A percentile compares a stretch with the other conserved stretches of the same genome.
Conservation (phyloP, 2,888 invertebrate genomes). For the Pteria penguin region DNA sequence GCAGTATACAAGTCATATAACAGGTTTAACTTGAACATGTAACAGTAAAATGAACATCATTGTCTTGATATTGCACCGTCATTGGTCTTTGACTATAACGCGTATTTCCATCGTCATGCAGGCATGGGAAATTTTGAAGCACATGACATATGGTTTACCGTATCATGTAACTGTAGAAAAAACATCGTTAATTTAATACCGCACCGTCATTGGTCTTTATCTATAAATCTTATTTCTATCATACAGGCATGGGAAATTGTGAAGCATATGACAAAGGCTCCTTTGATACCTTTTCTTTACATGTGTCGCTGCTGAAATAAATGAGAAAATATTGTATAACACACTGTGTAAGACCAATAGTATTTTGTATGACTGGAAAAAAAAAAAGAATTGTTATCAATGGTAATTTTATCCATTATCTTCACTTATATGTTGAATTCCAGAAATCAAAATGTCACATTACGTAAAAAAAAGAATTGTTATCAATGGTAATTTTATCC, state of each 20-base stretch:
- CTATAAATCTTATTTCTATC: too few relatives aligned
- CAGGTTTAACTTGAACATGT: too few relatives aligned
- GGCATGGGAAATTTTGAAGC: conserved; percentile 51
- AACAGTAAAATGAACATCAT: too few relatives aligned
- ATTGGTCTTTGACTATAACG: too few relatives aligned
- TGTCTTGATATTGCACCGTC: too few relatives aligned
- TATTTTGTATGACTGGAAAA: background rate
- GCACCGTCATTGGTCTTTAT: too few relatives aligned
- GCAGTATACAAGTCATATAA: too few relatives aligned
- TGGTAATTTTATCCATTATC: background rate
- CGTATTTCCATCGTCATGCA: conserved; percentile 11
- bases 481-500: background rate
- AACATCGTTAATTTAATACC: too few relatives aligned
- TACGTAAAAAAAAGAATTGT: background rate
- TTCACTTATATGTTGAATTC: background rate
- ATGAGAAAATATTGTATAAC: conserved; percentile 6
- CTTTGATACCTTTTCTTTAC: conserved; percentile 7
- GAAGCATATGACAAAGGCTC: conserved; percentile 39
- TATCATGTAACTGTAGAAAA: too few relatives aligned
- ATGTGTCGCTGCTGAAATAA: conserved; percentile 37
- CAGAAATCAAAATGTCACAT: background rate
- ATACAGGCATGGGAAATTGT: conserved; percentile 49
- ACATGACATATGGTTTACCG: too few relatives aligned
- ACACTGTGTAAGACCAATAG: background rate
- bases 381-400: background rate